phyloP scores from a whole-genome alignment of 2,888 invertebrate species.

The Dolomedes plantarius region DNA sequence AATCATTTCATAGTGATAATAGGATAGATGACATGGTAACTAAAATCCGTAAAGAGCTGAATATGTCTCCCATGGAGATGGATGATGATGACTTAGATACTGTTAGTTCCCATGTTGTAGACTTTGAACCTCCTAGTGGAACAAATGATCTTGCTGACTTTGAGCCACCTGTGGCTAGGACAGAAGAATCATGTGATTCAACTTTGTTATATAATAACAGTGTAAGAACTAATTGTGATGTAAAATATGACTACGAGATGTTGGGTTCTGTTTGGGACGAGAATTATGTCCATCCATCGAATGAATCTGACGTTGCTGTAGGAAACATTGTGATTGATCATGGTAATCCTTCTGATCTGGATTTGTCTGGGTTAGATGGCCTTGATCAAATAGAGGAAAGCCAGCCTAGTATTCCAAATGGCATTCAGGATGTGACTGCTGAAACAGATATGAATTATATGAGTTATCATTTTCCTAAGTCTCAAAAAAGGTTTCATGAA shows the following conservation, averaged over 20 bases:
- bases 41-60: constrained; percentile 79
- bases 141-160: constrained; percentile 70
- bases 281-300: constrained; percentile 47
- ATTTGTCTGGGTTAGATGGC: constrained; percentile 65
- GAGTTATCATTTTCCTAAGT: constrained; percentile 49
- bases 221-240: constrained; percentile 44
- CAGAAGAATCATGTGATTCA: constrained; percentile 60
- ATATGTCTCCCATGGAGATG: constrained; percentile 76
- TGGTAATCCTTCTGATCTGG: constrained; percentile 60
- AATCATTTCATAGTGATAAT: constrained; percentile 70
- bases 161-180: constrained; percentile 72
- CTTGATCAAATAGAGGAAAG: constrained; percentile 49
- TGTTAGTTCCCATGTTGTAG: constrained; percentile 42
- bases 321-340: constrained; percentile 61
- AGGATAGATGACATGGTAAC: constrained; percentile 63
- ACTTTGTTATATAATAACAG: constrained; percentile 35
- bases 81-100: constrained; percentile 57
- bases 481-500: constrained; percentile 22
- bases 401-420: constrained; percentile 53
- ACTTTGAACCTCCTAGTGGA: constrained; percentile 68
- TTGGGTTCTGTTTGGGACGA: constrained; percentile 65
- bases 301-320: constrained; percentile 67
- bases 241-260: constrained; percentile 61
- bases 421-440: constrained; percentile 22
- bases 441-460: constrained; percentile 41